Evolutionary conservation across 30 jellyfish, hydroid and myxozoan species (phyloP), one percentile per base, ranked within the genome.

Genomic region (Catostylus mosaicus): DNA sequence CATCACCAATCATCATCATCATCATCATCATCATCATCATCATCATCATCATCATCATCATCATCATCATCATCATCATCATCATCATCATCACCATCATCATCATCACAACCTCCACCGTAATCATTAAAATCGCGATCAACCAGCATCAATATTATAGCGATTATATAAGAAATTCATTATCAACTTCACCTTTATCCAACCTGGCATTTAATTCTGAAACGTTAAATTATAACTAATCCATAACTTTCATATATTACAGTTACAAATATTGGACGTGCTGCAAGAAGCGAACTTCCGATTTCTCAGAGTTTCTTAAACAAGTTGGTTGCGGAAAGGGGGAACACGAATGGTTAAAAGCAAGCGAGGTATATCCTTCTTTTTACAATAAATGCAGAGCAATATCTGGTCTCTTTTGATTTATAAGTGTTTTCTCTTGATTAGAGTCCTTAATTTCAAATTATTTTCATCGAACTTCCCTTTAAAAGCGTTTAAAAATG

Each of bases 251-350:
- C 45, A 20, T 63, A 4, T 22, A 0, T 66, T 90, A 26, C 23
- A 90, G 97, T 1, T 90, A 90, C 73, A 94, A 94, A 77, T 94
- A 57, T 70, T 94, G 99, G 99, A 82, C 97, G 22, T 94, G 99
- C 82, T 94, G 99, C 70, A 73, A 77, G 56, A 83, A 82, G 71
- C 76, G 96, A 32, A 94, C 99, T 1, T 94, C 97, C 34, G 99
- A 94, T 71, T 94, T 94, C 35, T 62, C 85, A 45, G 97, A 94
- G 77, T 89, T 94, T 57, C 89, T 88, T 33, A 88, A 88, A 86
- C 99, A 94, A 86, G 73, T 51, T 56, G 99, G 99, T 1, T 94
- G 99, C 71, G 65, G 77, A 63, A 76, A 62, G 20, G 99, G 99
- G 10, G 50, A 40, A 34, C 97, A 88, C 52, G 91, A 69, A 19